Evolutionary conservation across 1,140 invertebrate species (phyloP), one percentile per base, ranked within the genome.

Genomic region (Cryptotermes secundus): DNA sequence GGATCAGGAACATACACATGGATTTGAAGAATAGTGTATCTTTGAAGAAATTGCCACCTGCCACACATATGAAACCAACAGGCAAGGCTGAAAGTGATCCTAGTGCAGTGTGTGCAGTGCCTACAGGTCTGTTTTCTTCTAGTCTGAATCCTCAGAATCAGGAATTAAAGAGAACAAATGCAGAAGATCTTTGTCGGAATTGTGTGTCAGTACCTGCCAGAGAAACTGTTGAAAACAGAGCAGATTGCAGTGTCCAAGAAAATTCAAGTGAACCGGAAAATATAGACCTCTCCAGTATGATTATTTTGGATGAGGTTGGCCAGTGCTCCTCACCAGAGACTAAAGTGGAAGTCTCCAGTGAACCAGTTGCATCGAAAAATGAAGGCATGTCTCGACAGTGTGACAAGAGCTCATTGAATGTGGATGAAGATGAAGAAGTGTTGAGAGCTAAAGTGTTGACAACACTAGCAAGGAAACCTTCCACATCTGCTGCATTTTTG

Each of bases 381-480:
- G 59, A 72, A n/a, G n/a, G 26, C n/a, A 31, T 1, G 9, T 72
- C 59, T 72, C 26, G 31, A n/a, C 26, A 26, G 1, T 9, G 26
- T 7, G n/a, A 72, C 9, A 6, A 31, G n/a, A 26, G 59, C 59
- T 72, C 59, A 72, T 4, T 26, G 16, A 91, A 88, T 38, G 10
- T 89, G 12, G 90, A 91, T 2, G 90, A 90, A 42, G 90, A 91
- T 79, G 90, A 90, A 80, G 88, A 90, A 80, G 86, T 85, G 14
- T 85, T 91, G 22, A 86, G 90, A 42, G 88, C 88, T 26, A 87
- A 88, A 83, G 84, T 90, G 34, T 65, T 90, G 10, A 90, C 90
- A 24, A 90, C 89, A 19, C 84, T 91, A 34, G 87, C 87, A 12
- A 90, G 88, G 85, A 85, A 88, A 10, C 81, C 85, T 12, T 49